Conservation (phyloP, 1,140 invertebrate species). For the Acromyrmex heyeri region DNA sequence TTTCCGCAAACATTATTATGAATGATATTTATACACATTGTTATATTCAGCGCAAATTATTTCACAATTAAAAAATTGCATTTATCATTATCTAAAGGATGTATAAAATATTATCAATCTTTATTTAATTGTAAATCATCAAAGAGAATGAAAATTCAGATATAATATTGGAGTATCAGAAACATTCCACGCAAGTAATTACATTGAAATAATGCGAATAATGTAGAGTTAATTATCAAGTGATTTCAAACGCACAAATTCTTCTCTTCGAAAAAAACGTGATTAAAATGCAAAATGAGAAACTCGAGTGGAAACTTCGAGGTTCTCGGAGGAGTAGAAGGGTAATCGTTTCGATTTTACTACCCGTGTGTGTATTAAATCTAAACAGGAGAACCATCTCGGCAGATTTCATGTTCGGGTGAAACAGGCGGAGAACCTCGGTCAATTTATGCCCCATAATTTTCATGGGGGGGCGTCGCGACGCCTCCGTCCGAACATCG, state of each 20-base stretch:
- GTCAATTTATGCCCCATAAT: conserved; percentile 54
- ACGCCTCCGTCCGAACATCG: conserved; percentile 6
- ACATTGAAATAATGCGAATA: too few relatives aligned
- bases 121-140: too few relatives aligned
- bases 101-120: too few relatives aligned
- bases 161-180: too few relatives aligned
- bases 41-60: too few relatives aligned
- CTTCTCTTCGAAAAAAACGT: not conserved
- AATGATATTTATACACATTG: too few relatives aligned
- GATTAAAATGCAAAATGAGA: not conserved
- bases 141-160: too few relatives aligned
- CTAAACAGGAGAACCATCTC: conserved; percentile 22
- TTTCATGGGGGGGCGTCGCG: conserved; percentile 7
- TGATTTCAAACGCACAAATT: not conserved
- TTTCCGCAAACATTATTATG: too few relatives aligned
- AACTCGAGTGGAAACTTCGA: not conserved
- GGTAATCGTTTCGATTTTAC: conserved; percentile 26
- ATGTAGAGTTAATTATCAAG: not conserved
- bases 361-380: conserved; percentile 34
- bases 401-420: not conserved
- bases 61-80: too few relatives aligned
- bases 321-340: not conserved
- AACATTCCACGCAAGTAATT: too few relatives aligned
- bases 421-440: not conserved
- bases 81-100: too few relatives aligned